Conservation (phyloP, 1,140 invertebrate species). For the Polypedilum vanderplanki region DNA sequence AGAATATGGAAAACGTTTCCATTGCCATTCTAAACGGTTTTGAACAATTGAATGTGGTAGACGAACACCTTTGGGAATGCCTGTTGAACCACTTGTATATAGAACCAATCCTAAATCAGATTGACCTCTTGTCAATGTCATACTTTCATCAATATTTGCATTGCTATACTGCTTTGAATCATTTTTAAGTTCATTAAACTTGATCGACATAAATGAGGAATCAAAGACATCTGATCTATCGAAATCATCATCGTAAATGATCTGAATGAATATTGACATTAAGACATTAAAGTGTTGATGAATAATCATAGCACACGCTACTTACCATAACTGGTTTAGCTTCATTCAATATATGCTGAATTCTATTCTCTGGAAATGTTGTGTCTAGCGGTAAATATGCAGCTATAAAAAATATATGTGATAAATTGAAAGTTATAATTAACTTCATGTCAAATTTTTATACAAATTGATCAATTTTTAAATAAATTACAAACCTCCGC, state of each 20-base stretch:
- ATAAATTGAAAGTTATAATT: neutral
- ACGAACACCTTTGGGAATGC: slow-evolving; percentile 83
- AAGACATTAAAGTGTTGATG: neutral
- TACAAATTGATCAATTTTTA: neutral
- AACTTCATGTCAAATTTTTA: neutral
- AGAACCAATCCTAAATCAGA: slow-evolving; percentile 66
- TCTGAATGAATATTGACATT: slow-evolving; percentile 21
- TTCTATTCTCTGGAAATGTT: slow-evolving; percentile 62
- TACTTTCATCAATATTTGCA: slow-evolving; percentile 21
- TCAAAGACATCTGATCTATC: slow-evolving; percentile 28
- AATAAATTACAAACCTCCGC: slow-evolving; percentile 45
- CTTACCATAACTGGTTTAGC: slow-evolving; percentile 59
- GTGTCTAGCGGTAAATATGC: slow-evolving; percentile 76
- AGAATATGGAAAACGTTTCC: slow-evolving; percentile 64
- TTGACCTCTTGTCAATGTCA: slow-evolving; percentile 32
- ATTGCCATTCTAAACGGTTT: slow-evolving; percentile 80
- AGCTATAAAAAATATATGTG: slow-evolving; percentile 40
- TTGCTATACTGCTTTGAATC: neutral
- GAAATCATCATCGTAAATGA: slow-evolving; percentile 32
- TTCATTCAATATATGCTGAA: slow-evolving; percentile 70
- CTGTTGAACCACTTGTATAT: slow-evolving; percentile 91
- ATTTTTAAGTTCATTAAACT: slow-evolving; percentile 20
- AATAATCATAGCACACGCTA: no score
- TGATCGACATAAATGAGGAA: neutral
- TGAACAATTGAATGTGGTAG: slow-evolving; percentile 70